Conservation (phyloP, 2,888 invertebrate species). For the Lepas anatifera region DNA sequence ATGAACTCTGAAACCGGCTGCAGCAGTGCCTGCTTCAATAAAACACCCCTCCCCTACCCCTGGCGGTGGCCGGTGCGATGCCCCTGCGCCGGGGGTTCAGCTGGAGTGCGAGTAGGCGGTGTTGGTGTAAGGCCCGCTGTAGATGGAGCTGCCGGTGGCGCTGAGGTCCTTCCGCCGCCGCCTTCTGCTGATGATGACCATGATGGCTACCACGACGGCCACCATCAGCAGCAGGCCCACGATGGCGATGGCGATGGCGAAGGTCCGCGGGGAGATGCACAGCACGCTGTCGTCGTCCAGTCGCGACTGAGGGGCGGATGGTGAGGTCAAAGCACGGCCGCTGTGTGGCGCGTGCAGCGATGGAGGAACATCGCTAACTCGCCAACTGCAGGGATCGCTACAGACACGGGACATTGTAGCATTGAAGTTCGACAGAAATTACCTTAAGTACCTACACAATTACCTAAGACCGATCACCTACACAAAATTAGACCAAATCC, state of each 20-base stretch:
- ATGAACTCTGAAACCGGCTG: too few species aligned
- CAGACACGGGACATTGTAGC: too few species aligned
- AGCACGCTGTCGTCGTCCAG: constrained; percentile 56
- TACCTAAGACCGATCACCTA: too few species aligned
- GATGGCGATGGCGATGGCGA: constrained; percentile 82
- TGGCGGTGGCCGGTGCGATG: background rate
- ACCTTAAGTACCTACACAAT: too few species aligned
- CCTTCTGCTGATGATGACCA: constrained; percentile 57
- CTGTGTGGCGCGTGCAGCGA: too few species aligned
- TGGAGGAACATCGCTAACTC: too few species aligned
- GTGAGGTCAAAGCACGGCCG: too few species aligned
- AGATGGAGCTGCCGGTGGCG: constrained; percentile 66
- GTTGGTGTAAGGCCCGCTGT: constrained; percentile 88
- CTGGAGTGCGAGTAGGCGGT: constrained; percentile 53
- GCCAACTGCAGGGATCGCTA: too few species aligned
- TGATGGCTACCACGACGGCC: constrained; percentile 72
- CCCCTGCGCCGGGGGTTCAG: constrained; percentile 12
- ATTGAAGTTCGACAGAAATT: too few species aligned
- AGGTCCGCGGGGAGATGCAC: constrained; percentile 79
- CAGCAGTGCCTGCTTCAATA: constrained; percentile 51
- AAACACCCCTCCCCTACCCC: too few species aligned
- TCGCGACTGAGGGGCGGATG: background rate
- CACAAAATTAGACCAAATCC: too few species aligned
- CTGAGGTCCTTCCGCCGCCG: constrained; percentile 56
- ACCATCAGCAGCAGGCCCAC: constrained; percentile 80